A percentile compares a stretch with the other conserved stretches of the same genome.
Evolutionary conservation across 1,140 invertebrate species (phyloP).

Genomic region (Plodia interpunctella): DNA sequence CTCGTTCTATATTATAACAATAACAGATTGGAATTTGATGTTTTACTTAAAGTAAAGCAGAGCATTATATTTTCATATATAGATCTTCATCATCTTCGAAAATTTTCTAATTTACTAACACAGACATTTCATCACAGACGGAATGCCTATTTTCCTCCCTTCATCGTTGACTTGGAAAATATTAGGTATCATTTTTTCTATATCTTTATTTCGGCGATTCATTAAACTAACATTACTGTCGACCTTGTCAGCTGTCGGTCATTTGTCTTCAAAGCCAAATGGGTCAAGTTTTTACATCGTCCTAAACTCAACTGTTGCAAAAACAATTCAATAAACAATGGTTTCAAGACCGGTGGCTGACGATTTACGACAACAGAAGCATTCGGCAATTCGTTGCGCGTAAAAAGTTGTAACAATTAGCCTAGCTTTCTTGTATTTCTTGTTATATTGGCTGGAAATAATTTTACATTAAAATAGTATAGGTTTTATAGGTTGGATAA

Average conservation of each 20-base stretch:
- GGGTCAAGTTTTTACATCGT: slow-evolving; percentile 35
- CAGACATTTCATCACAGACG: too few species aligned
- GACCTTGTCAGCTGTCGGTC: neutral
- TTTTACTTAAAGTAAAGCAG: too few species aligned
- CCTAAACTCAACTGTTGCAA: slow-evolving; percentile 23
- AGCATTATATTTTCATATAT: too few species aligned
- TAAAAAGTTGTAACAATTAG: slow-evolving; percentile 17
- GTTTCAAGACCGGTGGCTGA: slow-evolving; percentile 62
- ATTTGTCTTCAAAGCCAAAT: slow-evolving; percentile 28
- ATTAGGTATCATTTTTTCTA: neutral
- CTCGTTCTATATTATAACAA: too few species aligned
- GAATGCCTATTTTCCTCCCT: too few species aligned
- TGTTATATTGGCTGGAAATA: neutral
- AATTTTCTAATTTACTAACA: too few species aligned
- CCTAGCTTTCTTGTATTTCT: neutral
- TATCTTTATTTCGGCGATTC: neutral
- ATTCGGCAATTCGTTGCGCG: slow-evolving; percentile 34
- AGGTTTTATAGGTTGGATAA: too few species aligned
- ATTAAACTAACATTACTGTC: too few species aligned
- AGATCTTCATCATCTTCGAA: too few species aligned
- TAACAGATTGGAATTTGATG: too few species aligned
- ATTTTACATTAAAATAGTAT: too few species aligned
- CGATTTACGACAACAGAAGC: slow-evolving; percentile 61
- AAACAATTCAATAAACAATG: slow-evolving; percentile 41
- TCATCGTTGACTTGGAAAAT: too few species aligned